These are phyloP conservation scores for Lymantria dispar DNA, from an alignment of 2,888 invertebrate species.

Conservation along the genomic window DNA sequence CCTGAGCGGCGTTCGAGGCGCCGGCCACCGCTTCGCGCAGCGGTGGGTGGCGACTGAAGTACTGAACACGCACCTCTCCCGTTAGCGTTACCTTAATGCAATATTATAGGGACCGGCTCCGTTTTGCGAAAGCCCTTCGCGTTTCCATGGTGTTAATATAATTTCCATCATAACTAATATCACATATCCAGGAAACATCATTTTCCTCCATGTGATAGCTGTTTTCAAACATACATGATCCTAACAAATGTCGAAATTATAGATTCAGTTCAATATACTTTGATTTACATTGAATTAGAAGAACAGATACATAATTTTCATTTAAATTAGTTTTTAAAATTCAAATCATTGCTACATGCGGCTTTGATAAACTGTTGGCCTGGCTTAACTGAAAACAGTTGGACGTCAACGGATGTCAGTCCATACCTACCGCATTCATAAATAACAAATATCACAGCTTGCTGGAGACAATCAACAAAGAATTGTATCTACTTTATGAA, in stretches of 20 bases:
- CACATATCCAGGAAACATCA: constrained; percentile 28
- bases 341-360: constrained; percentile 46
- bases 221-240: constrained; percentile 13
- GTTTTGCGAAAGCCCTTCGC: constrained; percentile 64
- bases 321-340: constrained; percentile 43
- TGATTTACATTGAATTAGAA: constrained; percentile 29
- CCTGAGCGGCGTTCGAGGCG: constrained; percentile 53
- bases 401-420: constrained; percentile 68
- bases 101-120: constrained; percentile 75
- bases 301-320: no score
- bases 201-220: constrained; percentile 13
- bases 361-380: constrained; percentile 59
- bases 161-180: constrained; percentile 44
- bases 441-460: constrained; percentile 58
- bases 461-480: constrained; percentile 57
- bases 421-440: constrained; percentile 58
- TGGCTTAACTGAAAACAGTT: constrained; percentile 68
- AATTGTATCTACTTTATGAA: constrained; percentile 34
- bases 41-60: constrained; percentile 76
- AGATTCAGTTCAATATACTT: constrained; percentile 46
- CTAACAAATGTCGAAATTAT: constrained; percentile 1
- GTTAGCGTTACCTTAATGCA: constrained; percentile 81
- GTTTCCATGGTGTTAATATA: constrained; percentile 41
- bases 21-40: constrained; percentile 71
- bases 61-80: constrained; percentile 76